Base-by-base conservation (phyloP, 2,888 invertebrate species). In the Alentia gelatinosa region DNA sequence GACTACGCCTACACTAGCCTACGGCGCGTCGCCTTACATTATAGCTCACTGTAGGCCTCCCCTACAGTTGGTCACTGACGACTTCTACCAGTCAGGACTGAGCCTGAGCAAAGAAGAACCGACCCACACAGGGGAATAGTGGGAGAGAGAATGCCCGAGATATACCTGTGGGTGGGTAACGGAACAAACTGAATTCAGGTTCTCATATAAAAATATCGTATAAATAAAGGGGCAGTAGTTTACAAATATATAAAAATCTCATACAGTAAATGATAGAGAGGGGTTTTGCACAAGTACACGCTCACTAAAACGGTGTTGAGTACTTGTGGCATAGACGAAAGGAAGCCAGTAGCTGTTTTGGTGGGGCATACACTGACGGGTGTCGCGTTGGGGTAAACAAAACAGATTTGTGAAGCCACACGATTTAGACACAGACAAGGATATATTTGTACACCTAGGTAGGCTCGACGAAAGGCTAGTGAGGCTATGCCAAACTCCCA, bases 201-300 rank as follows among this genome's bases (percentile, higher is more conserved):
- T 79, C 39, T 79, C 79, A 79, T 79, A 79, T 79, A 79, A 79
- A 79, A 79, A 79, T 79, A 79, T 79, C 79, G 39, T 79, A 79
- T 23, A 79, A 79, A 79, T 79, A 79, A 79, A 79, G 23, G 79
- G 79, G 79, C 79, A 79, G 79, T 79, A 79, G 79, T 79, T 79
- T 79, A 79, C 79, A 79, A 79, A 79, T 79, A 79, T 79, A 79
- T 79, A 79, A 35, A 79, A 79, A 79, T 79, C 79, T 79, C 79
- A 79, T 79, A 79, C 79, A 79, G 79, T 79, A 79, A 79, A 79
- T 79, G 79, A 79, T 37, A 79, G 35, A 39, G 79, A 39, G 79
- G n/a, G 79, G 79, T 15, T 15, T 35, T 79, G n/a, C n/a, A 26
- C 79, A 35, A 33, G 35, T 79, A 39, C 79, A 79, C 4, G 35